Evolutionary conservation across 2,113 vertebrate genomes (phyloP).

Genomic region (Phylloscopus trochiloides): DNA sequence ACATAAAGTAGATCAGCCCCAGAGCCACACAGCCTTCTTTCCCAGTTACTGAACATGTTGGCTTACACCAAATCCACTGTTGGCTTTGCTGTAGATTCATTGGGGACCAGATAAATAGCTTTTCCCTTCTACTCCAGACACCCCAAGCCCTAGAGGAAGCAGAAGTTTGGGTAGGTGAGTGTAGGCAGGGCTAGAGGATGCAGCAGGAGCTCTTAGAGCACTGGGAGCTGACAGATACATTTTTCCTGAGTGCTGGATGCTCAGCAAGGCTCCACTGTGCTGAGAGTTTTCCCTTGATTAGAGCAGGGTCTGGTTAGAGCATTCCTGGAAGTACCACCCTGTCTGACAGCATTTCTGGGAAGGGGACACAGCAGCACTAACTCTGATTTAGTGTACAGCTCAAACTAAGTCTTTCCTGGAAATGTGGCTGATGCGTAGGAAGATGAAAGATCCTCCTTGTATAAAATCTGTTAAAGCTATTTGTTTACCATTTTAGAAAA

Average conservation of each 20-base stretch:
- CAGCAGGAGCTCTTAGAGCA: not conserved
- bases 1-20: not conserved
- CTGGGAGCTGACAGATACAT: not conserved
- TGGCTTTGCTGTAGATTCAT: not conserved
- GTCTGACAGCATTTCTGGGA: slow-evolving; percentile 24
- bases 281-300: not conserved
- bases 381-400: slow-evolving; percentile 1
- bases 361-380: not conserved
- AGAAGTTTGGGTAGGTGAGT: not conserved
- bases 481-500: slow-evolving; percentile 5
- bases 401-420: slow-evolving; percentile 44
- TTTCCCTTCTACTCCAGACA: not conserved
- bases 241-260: not conserved
- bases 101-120: not conserved
- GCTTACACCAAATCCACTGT: not conserved
- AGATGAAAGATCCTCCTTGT: not conserved
- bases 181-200: not conserved
- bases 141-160: not conserved
- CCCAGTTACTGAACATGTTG: accelerated
- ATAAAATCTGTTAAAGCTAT: not conserved
- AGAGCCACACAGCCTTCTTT: not conserved
- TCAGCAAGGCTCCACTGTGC: not conserved
- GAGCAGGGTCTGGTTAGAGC: not conserved
- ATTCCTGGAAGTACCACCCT: slow-evolving; percentile 36
- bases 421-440: not conserved